phyloP scores from a whole-genome alignment of 1,140 invertebrate species.

The Drosophila orosa region DNA sequence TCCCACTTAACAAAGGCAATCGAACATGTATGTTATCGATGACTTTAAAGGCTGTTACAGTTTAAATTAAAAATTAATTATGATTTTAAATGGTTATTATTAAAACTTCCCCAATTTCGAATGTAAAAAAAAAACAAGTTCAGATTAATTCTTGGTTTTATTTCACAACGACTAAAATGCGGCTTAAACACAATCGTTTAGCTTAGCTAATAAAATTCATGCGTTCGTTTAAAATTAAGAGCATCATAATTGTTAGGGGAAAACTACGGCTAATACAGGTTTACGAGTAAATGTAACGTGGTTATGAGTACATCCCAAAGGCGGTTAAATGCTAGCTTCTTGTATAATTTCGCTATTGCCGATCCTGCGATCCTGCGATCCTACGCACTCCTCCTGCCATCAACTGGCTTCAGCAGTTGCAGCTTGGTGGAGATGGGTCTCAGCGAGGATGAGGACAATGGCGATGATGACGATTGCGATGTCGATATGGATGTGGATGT shows the following conservation, averaged over 20 bases:
- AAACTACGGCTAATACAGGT: slow-evolving; percentile 65
- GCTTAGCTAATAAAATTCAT: slow-evolving; percentile 72
- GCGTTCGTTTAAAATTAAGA: slow-evolving; percentile 69
- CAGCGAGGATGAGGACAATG: slow-evolving; percentile 60
- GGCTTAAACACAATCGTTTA: slow-evolving; percentile 68
- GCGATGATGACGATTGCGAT: slow-evolving; percentile 39
- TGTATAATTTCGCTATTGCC: slow-evolving; percentile 71
- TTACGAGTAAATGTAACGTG: slow-evolving; percentile 52
- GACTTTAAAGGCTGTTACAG: background rate
- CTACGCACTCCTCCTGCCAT: slow-evolving; percentile 47
- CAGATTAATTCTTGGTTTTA: slow-evolving; percentile 59
- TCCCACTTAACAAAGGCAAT: background rate
- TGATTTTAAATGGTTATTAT: background rate
- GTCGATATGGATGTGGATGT: slow-evolving; percentile 16
- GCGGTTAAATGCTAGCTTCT: slow-evolving; percentile 61
- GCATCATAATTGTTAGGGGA: slow-evolving; percentile 62
- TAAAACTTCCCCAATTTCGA: background rate
- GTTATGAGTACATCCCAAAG: slow-evolving; percentile 62
- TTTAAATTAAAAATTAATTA: background rate
- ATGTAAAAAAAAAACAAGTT: background rate
- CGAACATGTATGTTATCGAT: background rate
- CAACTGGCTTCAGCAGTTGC: slow-evolving; percentile 61
- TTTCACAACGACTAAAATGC: slow-evolving; percentile 79
- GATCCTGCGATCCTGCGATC: slow-evolving; percentile 21
- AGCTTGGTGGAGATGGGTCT: slow-evolving; percentile 80